Evolutionary conservation across 1,140 invertebrate species (phyloP), one percentile per base, ranked within the genome.

Genomic region (Homarus americanus): DNA sequence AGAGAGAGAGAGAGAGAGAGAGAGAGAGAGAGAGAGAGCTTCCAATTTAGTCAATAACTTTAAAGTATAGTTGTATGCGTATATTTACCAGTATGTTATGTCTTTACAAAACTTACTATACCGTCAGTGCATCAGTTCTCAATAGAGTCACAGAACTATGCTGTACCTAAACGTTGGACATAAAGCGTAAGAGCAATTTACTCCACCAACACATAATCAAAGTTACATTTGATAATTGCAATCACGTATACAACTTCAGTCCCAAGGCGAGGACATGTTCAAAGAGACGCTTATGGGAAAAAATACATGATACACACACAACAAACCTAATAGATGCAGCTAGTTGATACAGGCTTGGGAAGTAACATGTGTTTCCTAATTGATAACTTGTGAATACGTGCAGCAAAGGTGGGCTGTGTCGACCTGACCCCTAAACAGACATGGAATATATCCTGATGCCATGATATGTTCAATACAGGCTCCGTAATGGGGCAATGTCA

Each of bases 291-390:
- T 20, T 58, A 58, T 58, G 17, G 53, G 53, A 17, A 58, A 58
- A 58, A 58, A 58, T 17, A 2, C 4, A 4, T 32, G n/a, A 28
- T 32, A 69, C n/a, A 28, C 5, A 69, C 24, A 69, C 24, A 49
- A 32, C 63, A 69, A 5, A 12, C 28, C 44, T 24, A 28, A 69
- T n/a, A 69, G n/a, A 69, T n/a, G n/a, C n/a, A n/a, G n/a, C n/a
- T n/a, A n/a, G n/a, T n/a, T 7, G 24, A 69, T 7, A 69, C 15
- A 7, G 63, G 79, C 49, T 44, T 34, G 79, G 32, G 79, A 82
- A 63, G 79, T 36, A 82, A 82, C 79, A 82, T 63, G 44, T 53
- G 41, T 49, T 20, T 36, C 38, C 49, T 63, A 63, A 63, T 82
- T 82, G 79, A 82, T 82, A 63, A 63, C 79, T 36, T 53, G 32